Evolutionary conservation across 2,113 vertebrate species (phyloP).

Genomic region (Pollachius pollachius): DNA sequence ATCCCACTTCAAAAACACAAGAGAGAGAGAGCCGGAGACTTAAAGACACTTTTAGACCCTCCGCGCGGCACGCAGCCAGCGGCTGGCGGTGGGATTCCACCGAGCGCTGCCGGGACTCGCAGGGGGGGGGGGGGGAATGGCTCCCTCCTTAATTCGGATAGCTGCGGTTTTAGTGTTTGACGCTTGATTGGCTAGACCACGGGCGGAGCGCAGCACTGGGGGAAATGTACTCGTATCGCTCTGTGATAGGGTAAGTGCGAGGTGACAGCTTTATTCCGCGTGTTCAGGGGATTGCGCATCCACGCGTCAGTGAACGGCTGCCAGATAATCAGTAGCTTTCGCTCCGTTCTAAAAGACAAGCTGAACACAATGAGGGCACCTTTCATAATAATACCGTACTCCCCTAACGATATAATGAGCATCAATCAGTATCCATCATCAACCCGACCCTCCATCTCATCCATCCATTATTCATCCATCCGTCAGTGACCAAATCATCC

Average conservation of each 20-base stretch:
- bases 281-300: too few relatives aligned
- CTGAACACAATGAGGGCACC: too few relatives aligned
- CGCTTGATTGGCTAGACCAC: neutral
- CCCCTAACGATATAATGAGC: too few relatives aligned
- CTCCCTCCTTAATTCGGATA: neutral
- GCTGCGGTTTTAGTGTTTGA: neutral
- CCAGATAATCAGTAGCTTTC: neutral
- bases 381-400: too few relatives aligned
- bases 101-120: too few relatives aligned
- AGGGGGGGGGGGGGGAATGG: too few relatives aligned
- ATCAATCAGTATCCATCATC: too few relatives aligned
- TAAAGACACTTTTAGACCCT: constrained; percentile 34
- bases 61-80: too few relatives aligned
- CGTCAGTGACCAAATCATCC: too few relatives aligned
- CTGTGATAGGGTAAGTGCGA: neutral
- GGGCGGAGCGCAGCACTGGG: neutral
- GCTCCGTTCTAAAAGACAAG: neutral
- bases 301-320: neutral
- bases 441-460: too few relatives aligned
- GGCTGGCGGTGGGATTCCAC: too few relatives aligned
- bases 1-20: constrained; percentile 36
- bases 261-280: neutral
- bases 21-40: constrained; percentile 22
- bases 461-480: too few relatives aligned
- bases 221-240: neutral